These are phyloP conservation scores for Leptinotarsa texana DNA, from an alignment of 1,140 invertebrate genomes.

Conservation along the genomic window DNA sequence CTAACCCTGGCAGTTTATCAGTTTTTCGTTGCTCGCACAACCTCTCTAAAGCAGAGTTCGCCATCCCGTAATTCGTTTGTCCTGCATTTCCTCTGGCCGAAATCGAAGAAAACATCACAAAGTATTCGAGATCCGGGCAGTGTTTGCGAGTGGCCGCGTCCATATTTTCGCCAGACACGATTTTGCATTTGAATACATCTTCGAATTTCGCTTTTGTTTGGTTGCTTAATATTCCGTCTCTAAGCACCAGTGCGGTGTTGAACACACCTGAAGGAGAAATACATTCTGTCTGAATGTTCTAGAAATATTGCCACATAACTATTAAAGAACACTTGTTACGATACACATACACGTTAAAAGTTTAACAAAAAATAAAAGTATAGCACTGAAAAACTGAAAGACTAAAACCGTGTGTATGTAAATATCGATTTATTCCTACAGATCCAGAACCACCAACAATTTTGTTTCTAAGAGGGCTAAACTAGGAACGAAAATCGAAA, in stretches of 20 bases:
- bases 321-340: no score
- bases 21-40: slow-evolving; percentile 60
- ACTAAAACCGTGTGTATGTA: no score
- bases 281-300: no score
- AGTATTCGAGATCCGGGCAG: slow-evolving; percentile 49
- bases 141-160: slow-evolving; percentile 65
- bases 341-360: no score
- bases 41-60: slow-evolving; percentile 65
- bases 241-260: slow-evolving; percentile 87
- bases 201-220: slow-evolving; percentile 79
- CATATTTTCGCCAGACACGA: slow-evolving; percentile 77
- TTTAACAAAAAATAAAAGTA: no score
- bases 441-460: no score
- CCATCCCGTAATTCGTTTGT: slow-evolving; percentile 76
- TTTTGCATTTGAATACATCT: slow-evolving; percentile 75
- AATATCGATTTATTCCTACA: no score
- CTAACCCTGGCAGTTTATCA: slow-evolving; percentile 60
- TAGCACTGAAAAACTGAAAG: no score
- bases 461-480: no score
- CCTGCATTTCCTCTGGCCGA: slow-evolving; percentile 78
- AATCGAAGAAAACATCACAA: slow-evolving; percentile 76
- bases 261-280: slow-evolving; percentile 70
- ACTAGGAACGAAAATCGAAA: no score
- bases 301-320: no score
- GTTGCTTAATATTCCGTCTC: slow-evolving; percentile 87